phyloP scores from a whole-genome alignment of 2,113 vertebrate genomes.

The Istiophorus platypterus region DNA sequence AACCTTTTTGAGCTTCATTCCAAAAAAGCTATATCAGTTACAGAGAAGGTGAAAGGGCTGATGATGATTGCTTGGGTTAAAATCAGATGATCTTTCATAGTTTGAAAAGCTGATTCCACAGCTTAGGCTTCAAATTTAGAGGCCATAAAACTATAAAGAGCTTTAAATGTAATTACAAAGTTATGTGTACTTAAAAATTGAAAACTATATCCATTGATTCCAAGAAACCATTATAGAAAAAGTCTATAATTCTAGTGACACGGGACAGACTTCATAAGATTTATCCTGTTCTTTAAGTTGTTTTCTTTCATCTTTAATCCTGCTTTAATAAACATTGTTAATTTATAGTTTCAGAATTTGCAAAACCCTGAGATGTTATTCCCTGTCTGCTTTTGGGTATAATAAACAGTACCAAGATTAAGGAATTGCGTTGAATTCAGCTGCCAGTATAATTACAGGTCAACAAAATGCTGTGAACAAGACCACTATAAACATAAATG shows the following conservation, averaged over 20 bases:
- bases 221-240: not conserved
- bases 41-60: not conserved
- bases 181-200: not conserved
- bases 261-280: not conserved
- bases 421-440: not conserved
- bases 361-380: not conserved
- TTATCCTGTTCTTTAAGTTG: not conserved
- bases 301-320: not conserved
- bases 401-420: not conserved
- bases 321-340: not conserved
- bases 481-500: not conserved
- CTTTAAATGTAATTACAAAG: not conserved
- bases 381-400: not conserved
- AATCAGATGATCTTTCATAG: not conserved
- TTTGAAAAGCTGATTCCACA: not conserved
- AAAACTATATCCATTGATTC: not conserved
- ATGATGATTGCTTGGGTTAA: not conserved
- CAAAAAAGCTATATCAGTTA: not conserved
- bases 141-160: not conserved
- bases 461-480: not conserved
- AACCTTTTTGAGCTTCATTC: conserved; percentile 12
- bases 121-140: no score
- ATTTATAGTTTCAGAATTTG: not conserved
- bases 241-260: not conserved
- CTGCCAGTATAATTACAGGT: not conserved